A percentile compares a stretch with the other conserved stretches of the same genome.
Evolutionary conservation across 2,888 invertebrate species (phyloP).

Genomic region (Timema podura): DNA sequence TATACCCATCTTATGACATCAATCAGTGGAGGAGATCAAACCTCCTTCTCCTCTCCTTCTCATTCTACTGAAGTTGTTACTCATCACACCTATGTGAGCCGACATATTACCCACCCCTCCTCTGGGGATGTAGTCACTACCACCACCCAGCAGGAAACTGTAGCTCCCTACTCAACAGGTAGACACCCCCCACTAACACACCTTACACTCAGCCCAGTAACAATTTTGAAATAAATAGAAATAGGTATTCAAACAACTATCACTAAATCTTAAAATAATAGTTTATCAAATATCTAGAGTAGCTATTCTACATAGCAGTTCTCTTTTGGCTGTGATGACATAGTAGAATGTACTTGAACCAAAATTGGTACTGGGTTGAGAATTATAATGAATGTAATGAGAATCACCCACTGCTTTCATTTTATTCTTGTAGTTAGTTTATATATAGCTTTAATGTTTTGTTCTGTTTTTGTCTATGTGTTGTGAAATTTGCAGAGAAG

Average conservation of each 20-base stretch:
- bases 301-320: neutral
- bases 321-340: no score
- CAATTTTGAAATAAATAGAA: constrained; percentile 8
- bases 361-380: no score
- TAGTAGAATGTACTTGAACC: no score
- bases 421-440: no score
- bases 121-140: constrained; percentile 30
- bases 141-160: constrained; percentile 33
- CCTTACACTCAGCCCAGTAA: constrained; percentile 19
- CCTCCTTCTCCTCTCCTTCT: constrained; percentile 12
- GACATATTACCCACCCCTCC: constrained; percentile 23
- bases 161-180: constrained; percentile 34
- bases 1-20: constrained; percentile 28
- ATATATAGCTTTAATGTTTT: no score
- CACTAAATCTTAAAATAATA: neutral
- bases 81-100: constrained; percentile 28
- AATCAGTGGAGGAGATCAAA: constrained; percentile 21
- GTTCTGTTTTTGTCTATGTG: no score
- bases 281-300: neutral
- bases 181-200: constrained; percentile 28
- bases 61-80: constrained; percentile 22
- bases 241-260: neutral
- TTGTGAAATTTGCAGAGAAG: no score
- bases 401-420: no score
- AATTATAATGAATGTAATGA: no score